phyloP scores from a whole-genome alignment of 2,888 invertebrate genomes.

The Philereme transversata region DNA sequence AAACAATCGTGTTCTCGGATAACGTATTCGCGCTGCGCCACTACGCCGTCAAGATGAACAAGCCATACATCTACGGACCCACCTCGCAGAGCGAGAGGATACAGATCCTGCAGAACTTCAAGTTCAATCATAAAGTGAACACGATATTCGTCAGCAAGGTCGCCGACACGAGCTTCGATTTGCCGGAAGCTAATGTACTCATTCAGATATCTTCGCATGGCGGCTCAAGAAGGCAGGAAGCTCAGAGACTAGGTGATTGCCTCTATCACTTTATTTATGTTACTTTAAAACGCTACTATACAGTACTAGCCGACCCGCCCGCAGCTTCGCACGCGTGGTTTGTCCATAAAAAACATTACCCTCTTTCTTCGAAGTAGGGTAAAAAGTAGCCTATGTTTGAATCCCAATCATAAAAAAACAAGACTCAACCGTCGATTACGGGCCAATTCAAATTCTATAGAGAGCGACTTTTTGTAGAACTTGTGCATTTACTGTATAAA shows the following conservation, averaged over 20 bases:
- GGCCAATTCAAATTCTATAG: too few relatives aligned
- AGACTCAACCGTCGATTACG: too few relatives aligned
- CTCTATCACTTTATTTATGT: background rate
- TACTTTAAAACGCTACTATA: too few relatives aligned
- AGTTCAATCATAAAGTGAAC: slow-evolving; percentile 98
- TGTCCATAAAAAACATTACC: too few relatives aligned
- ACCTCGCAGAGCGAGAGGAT: slow-evolving; percentile 98
- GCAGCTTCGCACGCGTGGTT: too few relatives aligned
- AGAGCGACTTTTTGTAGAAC: too few relatives aligned
- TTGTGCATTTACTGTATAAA: too few relatives aligned
- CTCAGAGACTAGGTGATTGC: slow-evolving; percentile 92
- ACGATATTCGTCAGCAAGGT: slow-evolving; percentile 99
- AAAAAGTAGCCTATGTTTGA: too few relatives aligned
- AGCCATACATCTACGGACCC: slow-evolving; percentile 99
- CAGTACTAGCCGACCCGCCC: too few relatives aligned
- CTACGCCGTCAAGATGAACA: slow-evolving; percentile 98
- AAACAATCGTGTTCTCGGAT: slow-evolving; percentile 99
- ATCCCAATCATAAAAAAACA: too few relatives aligned
- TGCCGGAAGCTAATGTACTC: slow-evolving; percentile 99
- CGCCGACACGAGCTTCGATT: slow-evolving; percentile 99
- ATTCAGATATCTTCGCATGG: slow-evolving; percentile 99
- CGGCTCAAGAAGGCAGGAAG: slow-evolving; percentile 98
- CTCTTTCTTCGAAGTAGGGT: too few relatives aligned
- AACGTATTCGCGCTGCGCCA: slow-evolving; percentile 99
- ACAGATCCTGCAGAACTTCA: slow-evolving; percentile 99